phyloP scores from a whole-genome alignment of 1,140 invertebrate genomes.

The Cheumatopsyche charites region DNA sequence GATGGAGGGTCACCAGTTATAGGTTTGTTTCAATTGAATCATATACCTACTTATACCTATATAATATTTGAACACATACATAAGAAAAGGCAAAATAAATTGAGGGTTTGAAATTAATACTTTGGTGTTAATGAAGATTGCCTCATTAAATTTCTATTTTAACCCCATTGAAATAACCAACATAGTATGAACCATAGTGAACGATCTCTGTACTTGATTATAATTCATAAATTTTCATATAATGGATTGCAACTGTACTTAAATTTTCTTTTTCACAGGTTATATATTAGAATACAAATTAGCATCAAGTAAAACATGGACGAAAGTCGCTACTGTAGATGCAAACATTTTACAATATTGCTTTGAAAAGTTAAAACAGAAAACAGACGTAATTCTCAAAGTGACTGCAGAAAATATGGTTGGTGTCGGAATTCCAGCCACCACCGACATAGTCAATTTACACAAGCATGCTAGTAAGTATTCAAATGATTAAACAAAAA shows the following conservation, averaged over 20 bases:
- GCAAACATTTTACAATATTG: conserved; percentile 77
- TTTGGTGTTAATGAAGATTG: too few species aligned
- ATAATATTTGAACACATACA: too few species aligned
- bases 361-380: conserved; percentile 87
- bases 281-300: conserved; percentile 93
- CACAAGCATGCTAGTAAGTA: conserved; percentile 94
- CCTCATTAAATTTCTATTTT: too few species aligned
- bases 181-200: too few species aligned
- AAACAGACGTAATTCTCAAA: conserved; percentile 87
- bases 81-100: too few species aligned
- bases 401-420: conserved; percentile 91
- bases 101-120: too few species aligned
- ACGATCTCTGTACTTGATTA: too few species aligned
- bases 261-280: too few species aligned
- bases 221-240: too few species aligned
- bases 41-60: not conserved
- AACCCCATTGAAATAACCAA: too few species aligned
- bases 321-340: conserved; percentile 85
- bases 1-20: conserved; percentile 88
- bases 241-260: too few species aligned
- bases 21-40: conserved; percentile 59
- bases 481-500: not conserved
- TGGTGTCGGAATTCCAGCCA: conserved; percentile 80
- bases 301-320: conserved; percentile 79
- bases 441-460: conserved; percentile 80